Evolutionary conservation across 30 jellyfish, hydroid and myxozoan genomes (phyloP), one percentile per base, ranked within the genome.

Genomic region (Turritopsis rubra): DNA sequence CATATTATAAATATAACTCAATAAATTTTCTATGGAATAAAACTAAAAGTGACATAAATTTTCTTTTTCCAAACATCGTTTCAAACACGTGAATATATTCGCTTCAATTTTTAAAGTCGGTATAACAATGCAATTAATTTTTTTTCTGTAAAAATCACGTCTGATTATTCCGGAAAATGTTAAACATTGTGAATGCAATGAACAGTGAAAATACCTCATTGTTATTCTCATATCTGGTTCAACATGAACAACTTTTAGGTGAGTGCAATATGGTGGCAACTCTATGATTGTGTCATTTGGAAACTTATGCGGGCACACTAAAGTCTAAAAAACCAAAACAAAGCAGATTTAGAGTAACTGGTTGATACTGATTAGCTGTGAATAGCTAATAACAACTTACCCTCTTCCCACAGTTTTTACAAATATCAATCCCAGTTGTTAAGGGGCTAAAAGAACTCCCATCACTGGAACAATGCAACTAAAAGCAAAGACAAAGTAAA

Each of bases 231-330:
- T 21, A 71, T 85, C 88, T 18, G 91, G 71, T 23, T 81, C 91
- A 26, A 90, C 91, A 1, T 89, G 85, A 20, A 87, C 84, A 1
- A 85, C 73, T 77, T 90, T 90, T 22, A 90, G 65, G 54, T 90
- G 95, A 0, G 97, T 85, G 81, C 95, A 79, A 29, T 83, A 60
- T 41, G 54, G 82, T 29, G 97, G 97, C 29, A 90, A 41, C 8
- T 81, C 80, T 29, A 90, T 65, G 23, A 90, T 76, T 68, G 84
- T 73, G 73, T 90, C 97, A 21, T 87, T 84, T n/a, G 83, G 85
- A 4, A 87, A 66, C 65, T 81, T 66, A 30, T 90, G 97, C 4
- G 97, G 97, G 66, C 97, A 90, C 24, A 90, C 80, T 70, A 90
- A 84, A 4, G 97, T 85, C 97, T 90, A 28, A 54, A 83, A 3